These are phyloP conservation scores for Hylaeus anthracinus DNA, from an alignment of 1,140 invertebrate species.

Conservation along the genomic window DNA sequence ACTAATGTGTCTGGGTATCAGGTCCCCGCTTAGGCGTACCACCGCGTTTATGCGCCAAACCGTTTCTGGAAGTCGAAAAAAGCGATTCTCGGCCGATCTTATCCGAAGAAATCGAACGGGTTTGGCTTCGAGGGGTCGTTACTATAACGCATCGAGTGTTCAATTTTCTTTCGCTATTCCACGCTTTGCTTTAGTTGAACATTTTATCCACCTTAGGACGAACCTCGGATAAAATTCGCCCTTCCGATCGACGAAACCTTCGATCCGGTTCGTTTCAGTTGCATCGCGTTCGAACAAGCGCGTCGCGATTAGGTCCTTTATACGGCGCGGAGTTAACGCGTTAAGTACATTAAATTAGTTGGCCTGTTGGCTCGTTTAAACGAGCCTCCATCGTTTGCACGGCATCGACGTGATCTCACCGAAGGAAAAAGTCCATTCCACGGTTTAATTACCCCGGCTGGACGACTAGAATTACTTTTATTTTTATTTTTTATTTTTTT, in stretches of 20 bases:
- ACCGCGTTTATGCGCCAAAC: too few relatives aligned
- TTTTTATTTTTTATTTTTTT: background rate
- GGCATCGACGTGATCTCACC: background rate
- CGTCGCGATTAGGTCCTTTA: background rate
- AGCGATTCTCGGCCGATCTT: too few relatives aligned
- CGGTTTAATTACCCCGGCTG: slow-evolving; percentile 15
- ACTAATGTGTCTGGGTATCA: slow-evolving; percentile 2
- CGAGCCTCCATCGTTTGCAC: background rate
- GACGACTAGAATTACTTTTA: background rate
- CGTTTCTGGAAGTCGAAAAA: too few relatives aligned
- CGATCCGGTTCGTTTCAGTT: background rate
- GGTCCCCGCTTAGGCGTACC: too few relatives aligned
- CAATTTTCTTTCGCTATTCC: too few relatives aligned
- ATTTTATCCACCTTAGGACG: too few relatives aligned
- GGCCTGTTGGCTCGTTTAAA: background rate
- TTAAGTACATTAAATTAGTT: background rate
- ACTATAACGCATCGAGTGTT: too few relatives aligned
- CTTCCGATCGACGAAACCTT: too few relatives aligned
- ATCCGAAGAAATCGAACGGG: too few relatives aligned
- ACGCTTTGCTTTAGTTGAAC: too few relatives aligned
- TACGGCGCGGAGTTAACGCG: background rate
- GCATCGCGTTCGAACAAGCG: background rate
- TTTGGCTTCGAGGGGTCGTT: too few relatives aligned
- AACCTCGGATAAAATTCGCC: too few relatives aligned
- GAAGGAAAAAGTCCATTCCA: background rate